Base-by-base conservation (phyloP, 2,113 vertebrate species). In the Pseudopodoces humilis region DNA sequence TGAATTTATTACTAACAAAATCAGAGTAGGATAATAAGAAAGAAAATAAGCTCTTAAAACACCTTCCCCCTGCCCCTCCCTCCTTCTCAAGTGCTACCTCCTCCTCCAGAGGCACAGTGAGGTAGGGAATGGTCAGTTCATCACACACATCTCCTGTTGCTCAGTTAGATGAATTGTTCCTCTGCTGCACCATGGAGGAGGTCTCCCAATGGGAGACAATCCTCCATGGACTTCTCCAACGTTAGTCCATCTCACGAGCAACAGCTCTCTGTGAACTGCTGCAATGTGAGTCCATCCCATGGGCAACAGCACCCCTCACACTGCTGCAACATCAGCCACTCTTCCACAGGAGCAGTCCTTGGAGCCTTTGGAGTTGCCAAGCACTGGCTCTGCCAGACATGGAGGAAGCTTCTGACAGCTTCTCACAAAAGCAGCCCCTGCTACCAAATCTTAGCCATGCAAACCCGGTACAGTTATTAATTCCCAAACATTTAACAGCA, bases 241-340 rank as follows among this genome's bases (percentile, higher is more conserved):
- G 0, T 44, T 11, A 28, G 18, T 27, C 18, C 27, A 52, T 33
- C 44, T 22, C 63, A 59, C 0, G 1, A 43, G 21, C 17, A 86
- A 2, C 52, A 68, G 21, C 44, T 67, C 31, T 18, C 17, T 43
- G 25, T 17, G 24, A 65, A 2, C 43, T 41, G 8, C 9, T 43
- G 50, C 43, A 35, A 6, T 3, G 6, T 21, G 16, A 67, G 25
- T 30, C 53, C 31, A 13, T 35, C 37, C 31, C 52, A 58, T 0
- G 1, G 11, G 9, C 13, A 43, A 4, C 43, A 58, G 24, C n/a
- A 7, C 21, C 16, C 21, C 37, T 68, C 37, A 37, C 23, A 43
- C 37, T 52, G 31, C 67, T 62, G 37, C 25, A 35, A 4, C 8
- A 6, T 16, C 0, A 1, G 10, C 20, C 39, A 23, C 55, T 19